Percentiles rank a stretch among this genome's conserved stretches.
These are phyloP conservation scores for Paracanthobrama guichenoti DNA, from an alignment of 2,113 vertebrate genomes.

Conservation along the genomic window DNA sequence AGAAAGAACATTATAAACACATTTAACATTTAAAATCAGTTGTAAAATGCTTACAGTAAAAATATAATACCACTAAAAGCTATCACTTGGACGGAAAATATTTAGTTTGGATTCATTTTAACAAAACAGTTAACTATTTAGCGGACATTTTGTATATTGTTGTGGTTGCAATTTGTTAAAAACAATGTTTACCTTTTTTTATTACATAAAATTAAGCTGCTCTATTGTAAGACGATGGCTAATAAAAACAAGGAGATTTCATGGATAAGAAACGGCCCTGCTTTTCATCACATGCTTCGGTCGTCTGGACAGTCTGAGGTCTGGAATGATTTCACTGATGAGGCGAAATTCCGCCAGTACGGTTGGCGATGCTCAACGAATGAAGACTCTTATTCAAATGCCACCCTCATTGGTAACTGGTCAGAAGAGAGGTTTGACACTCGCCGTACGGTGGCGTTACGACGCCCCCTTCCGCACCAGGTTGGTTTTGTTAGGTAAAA, in stretches of 20 bases:
- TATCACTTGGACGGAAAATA: neutral
- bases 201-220: neutral
- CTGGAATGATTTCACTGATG: constrained; percentile 66
- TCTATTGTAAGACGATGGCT: neutral
- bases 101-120: neutral
- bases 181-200: neutral
- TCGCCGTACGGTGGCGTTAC: constrained; percentile 53
- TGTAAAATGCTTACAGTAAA: neutral
- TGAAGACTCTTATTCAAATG: constrained; percentile 66
- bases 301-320: constrained; percentile 73
- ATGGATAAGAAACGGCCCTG: neutral
- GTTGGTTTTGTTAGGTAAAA: constrained; percentile 48
- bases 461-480: constrained; percentile 73
- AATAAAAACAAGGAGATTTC: constrained; percentile 1
- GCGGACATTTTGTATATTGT: neutral
- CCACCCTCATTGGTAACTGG: constrained; percentile 76
- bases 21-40: neutral
- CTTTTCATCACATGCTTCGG: constrained; percentile 63
- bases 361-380: constrained; percentile 75
- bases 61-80: too few species aligned
- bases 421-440: constrained; percentile 70
- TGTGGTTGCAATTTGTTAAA: neutral
- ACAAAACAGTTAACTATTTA: neutral
- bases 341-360: constrained; percentile 69
- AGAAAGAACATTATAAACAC: neutral